Evolutionary conservation across 1,140 invertebrate genomes (phyloP).

Genomic region (Asobara japonica): DNA sequence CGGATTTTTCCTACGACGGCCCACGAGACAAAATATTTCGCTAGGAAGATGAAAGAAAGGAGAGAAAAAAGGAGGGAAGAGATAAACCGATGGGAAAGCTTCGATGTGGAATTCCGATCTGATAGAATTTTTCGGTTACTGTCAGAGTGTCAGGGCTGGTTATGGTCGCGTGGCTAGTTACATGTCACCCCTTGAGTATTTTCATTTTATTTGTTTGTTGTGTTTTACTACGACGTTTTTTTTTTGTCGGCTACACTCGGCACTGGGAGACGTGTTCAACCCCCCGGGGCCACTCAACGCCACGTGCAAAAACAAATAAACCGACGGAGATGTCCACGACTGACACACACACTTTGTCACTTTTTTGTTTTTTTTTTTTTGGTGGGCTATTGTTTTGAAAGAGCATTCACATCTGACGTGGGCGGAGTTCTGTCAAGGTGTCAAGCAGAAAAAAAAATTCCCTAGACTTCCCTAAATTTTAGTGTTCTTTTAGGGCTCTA

Average conservation of each 20-base stretch:
- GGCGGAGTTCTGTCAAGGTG: too few relatives aligned
- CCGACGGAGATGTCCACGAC: neutral
- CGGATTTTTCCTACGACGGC: too few relatives aligned
- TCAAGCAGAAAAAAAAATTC: too few relatives aligned
- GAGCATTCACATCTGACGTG: neutral
- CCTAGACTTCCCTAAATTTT: too few relatives aligned
- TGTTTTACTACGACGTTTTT: neutral
- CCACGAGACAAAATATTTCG: too few relatives aligned
- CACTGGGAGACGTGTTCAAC: neutral
- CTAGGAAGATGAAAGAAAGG: neutral
- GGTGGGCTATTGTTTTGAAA: neutral
- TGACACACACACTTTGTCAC: conserved; percentile 1
- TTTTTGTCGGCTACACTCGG: neutral
- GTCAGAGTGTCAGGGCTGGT: conserved; percentile 20
- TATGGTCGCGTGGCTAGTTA: conserved; percentile 20
- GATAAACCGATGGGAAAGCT: neutral
- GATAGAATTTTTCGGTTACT: neutral
- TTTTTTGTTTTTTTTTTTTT: neutral
- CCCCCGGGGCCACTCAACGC: conserved; percentile 16
- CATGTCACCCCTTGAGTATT: conserved; percentile 1
- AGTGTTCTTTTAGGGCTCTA: too few relatives aligned
- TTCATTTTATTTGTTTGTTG: neutral
- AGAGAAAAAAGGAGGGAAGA: neutral
- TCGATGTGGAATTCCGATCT: neutral
- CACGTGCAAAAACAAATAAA: conserved; percentile 25